A percentile compares a stretch with the other conserved stretches of the same genome.
Evolutionary conservation across 2,113 vertebrate species (phyloP).

Genomic region (Cinclus cinclus): DNA sequence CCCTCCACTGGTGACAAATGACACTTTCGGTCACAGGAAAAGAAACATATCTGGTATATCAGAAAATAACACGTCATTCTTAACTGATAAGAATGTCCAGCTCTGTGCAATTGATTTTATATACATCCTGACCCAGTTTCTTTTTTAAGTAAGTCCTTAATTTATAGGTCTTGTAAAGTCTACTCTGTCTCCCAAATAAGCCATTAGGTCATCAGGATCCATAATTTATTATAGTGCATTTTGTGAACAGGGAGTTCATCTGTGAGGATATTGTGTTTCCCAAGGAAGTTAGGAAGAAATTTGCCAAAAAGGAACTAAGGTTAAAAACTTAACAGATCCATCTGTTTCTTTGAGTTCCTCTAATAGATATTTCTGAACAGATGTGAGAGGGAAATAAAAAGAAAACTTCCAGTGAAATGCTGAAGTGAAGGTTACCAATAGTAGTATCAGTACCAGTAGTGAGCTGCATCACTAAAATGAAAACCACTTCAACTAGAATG

Average conservation of each 20-base stretch:
- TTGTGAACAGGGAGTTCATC: conserved; percentile 34
- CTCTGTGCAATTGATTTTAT: neutral
- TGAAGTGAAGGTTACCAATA: neutral
- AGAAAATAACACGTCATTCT: neutral
- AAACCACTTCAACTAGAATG: neutral
- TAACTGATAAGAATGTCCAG: neutral
- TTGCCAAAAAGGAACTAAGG: conserved; percentile 50
- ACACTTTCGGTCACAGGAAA: neutral
- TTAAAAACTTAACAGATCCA: conserved; percentile 21
- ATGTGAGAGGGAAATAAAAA: neutral
- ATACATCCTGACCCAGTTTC: neutral
- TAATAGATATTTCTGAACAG: neutral
- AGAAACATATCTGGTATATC: neutral
- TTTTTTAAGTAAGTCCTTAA: neutral
- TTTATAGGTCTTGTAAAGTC: conserved; percentile 9
- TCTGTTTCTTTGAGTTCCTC: neutral
- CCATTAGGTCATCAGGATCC: neutral
- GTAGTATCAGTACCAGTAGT: no score
- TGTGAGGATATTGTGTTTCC: conserved; percentile 22
- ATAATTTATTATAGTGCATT: conserved; percentile 38
- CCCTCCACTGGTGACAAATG: neutral
- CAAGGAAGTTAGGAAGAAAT: conserved; percentile 30
- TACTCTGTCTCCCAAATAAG: neutral
- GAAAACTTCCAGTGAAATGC: neutral
- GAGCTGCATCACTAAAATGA: neutral